Conservation (phyloP, 2,888 invertebrate genomes). For the Hyalella azteca region DNA sequence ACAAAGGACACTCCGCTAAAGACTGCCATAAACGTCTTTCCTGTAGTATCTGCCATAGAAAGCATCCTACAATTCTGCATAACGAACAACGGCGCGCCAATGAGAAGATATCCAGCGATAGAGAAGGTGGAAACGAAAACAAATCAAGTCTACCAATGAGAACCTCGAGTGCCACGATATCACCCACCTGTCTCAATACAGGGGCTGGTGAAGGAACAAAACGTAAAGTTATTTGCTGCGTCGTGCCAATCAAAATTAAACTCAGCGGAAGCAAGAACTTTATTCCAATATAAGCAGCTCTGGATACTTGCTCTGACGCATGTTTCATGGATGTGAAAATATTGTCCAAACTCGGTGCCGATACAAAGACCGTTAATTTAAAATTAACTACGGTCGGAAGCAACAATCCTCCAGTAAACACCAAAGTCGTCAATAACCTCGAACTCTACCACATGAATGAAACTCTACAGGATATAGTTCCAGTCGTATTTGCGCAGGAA, state of each 20-base stretch:
- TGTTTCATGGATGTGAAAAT: neutral
- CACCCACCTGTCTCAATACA: neutral
- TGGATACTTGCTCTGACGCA: neutral
- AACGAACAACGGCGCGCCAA: neutral
- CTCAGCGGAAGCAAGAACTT: neutral
- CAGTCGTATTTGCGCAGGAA: neutral
- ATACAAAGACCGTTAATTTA: neutral
- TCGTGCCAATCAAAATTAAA: neutral
- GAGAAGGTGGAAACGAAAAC: neutral
- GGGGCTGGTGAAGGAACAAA: no score
- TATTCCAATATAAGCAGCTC: neutral
- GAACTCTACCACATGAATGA: neutral
- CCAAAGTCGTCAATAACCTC: neutral
- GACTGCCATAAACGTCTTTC: neutral
- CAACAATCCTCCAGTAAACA: neutral
- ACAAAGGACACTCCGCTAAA: neutral
- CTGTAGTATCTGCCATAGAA: neutral
- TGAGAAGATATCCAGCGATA: neutral
- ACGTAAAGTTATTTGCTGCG: neutral
- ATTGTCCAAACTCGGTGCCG: neutral
- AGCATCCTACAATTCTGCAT: neutral
- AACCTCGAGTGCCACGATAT: neutral
- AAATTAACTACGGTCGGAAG: neutral
- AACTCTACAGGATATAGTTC: neutral
- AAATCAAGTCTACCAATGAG: neutral